Evolutionary conservation across 2,888 invertebrate species (phyloP).

Genomic region (Sminthurinus aureus): DNA sequence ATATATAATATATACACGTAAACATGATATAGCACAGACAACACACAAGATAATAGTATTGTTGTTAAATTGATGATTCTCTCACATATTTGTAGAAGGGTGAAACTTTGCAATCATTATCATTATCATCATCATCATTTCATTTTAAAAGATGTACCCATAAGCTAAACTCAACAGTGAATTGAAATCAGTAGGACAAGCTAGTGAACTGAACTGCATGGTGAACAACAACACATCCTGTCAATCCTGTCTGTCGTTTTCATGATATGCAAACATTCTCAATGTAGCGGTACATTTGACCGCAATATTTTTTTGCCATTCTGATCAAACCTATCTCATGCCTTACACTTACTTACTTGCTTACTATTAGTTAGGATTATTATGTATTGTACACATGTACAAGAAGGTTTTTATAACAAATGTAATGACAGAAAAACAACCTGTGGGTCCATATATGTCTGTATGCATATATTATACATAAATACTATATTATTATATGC

Average conservation of each 20-base stretch:
- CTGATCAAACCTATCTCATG: conserved; percentile 27
- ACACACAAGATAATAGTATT: background rate
- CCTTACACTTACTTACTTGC: too few species aligned
- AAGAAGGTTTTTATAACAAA: background rate
- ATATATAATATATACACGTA: too few species aligned
- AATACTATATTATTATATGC: too few species aligned
- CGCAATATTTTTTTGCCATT: conserved; percentile 41
- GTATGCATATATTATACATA: too few species aligned
- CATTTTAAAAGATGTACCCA: too few species aligned
- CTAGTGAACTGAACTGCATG: conserved; percentile 36
- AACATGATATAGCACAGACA: background rate
- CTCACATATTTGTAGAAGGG: background rate
- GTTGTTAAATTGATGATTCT: conserved; percentile 6
- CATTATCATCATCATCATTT: too few species aligned
- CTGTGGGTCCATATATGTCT: too few species aligned
- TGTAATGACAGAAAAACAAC: too few species aligned
- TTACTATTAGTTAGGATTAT: too few species aligned
- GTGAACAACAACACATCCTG: conserved; percentile 37
- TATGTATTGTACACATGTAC: conserved; percentile 8
- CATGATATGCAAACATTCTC: conserved; percentile 42
- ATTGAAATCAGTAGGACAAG: conserved; percentile 28
- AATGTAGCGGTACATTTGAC: conserved; percentile 48
- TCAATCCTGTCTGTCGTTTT: conserved; percentile 47
- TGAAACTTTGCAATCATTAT: too few species aligned
- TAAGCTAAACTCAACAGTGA: conserved; percentile 14